Base-by-base conservation (phyloP, 2,113 vertebrate species). In the Empidonax traillii region DNA sequence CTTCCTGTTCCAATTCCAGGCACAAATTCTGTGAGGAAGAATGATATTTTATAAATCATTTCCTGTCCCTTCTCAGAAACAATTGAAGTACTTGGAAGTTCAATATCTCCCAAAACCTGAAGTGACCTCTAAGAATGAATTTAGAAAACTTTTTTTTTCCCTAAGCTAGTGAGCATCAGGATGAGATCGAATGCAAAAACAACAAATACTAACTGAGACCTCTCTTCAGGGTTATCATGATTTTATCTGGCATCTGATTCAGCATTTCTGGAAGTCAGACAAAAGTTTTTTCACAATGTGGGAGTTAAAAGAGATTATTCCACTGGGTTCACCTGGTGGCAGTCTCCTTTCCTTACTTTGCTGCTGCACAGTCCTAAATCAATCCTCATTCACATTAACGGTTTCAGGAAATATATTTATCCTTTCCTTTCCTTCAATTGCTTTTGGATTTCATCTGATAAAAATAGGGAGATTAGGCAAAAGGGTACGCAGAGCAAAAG, bases 51-150 rank as follows among this genome's bases (percentile, higher is more conserved):
- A 55, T 83, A 93, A 74, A 94, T 73, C 0, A 76, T 85, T 89
- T 93, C 74, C 82, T 92, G 31, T 20, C 22, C 31, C 53, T 85
- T 85, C 93, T 77, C 71, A 91, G 71, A 91, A 93, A 83, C 88
- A 91, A 79, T 90, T 28, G 33, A 82, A 73, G 12, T 76, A 79
- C 37, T 79, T 87, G 22, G 35, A 71, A 73, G 49, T 72, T 91
- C 58, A 79, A 9, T 56, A 93, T 65, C 44, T 85, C 78, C 71
- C 87, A 85, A 85, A 90, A 17, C 76, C 92, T 90, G 53, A 94
- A 92, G 35, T 80, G 79, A 95, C 49, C 59, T 74, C 51, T 76
- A 51, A 88, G 55, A 79, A 73, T 24, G 19, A 85, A 37, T 49
- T 71, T 85, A 79, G 67, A 69, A 87, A 17, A 41, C 5, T 12